A percentile compares a stretch with the other conserved stretches of the same genome.
These are phyloP conservation scores for Lepisosteus osseus DNA, from an alignment of 2,113 vertebrate species.

Conservation along the genomic window DNA sequence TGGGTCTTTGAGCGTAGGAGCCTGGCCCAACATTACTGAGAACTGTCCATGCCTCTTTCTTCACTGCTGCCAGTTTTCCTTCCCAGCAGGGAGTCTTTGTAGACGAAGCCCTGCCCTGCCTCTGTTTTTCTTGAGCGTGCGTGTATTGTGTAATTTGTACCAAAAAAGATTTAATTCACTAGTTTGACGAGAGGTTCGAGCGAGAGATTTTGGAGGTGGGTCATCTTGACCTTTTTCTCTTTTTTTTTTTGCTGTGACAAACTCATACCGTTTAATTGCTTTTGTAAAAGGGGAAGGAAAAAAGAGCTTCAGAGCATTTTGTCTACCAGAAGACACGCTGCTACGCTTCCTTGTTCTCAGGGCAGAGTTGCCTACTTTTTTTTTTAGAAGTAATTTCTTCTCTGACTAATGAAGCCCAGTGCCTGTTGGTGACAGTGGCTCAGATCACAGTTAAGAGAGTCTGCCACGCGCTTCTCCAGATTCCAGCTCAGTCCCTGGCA, in stretches of 20 bases:
- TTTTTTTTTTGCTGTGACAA: background rate
- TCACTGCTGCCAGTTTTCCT: no score
- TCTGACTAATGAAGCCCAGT: background rate
- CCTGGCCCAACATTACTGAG: no score
- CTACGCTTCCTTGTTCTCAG: background rate
- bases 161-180: no score
- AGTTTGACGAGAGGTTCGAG: background rate
- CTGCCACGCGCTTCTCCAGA: background rate
- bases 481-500: slow-evolving; percentile 20
- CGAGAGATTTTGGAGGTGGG: background rate
- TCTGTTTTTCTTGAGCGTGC: no score
- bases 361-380: background rate
- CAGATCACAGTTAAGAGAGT: slow-evolving; percentile 2
- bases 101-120: no score
- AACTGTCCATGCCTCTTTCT: no score
- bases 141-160: no score
- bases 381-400: background rate
- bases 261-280: background rate
- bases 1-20: no score
- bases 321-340: background rate
- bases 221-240: background rate
- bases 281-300: background rate
- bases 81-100: no score
- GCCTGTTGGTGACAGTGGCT: background rate
- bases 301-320: background rate